phyloP scores from a whole-genome alignment of 2,888 invertebrate species.

The Heterodera filipjevi region DNA sequence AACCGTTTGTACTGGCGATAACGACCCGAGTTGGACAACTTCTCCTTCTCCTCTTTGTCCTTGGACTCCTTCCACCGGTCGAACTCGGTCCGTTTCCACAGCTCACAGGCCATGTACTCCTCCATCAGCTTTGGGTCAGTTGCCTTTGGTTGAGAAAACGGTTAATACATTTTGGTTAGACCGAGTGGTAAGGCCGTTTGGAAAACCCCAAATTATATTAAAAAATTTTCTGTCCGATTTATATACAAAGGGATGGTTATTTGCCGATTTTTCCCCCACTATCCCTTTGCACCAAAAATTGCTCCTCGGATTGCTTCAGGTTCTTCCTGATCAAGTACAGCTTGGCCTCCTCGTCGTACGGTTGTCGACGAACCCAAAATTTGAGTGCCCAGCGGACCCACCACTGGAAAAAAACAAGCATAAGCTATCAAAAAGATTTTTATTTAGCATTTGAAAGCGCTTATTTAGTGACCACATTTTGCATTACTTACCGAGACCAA shows the following conservation, averaged over 20 bases:
- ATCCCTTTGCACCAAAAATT: slow-evolving; percentile 68
- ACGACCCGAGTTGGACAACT: slow-evolving; percentile 82
- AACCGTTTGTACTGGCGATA: slow-evolving; percentile 87
- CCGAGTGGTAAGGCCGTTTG: too few relatives aligned
- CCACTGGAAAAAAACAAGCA: slow-evolving; percentile 74
- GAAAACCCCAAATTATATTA: not conserved
- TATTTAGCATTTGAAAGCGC: slow-evolving; percentile 74
- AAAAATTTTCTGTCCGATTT: too few relatives aligned
- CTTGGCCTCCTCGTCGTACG: slow-evolving; percentile 82
- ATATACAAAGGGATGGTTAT: too few relatives aligned
- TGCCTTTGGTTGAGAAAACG: slow-evolving; percentile 42
- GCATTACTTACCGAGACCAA: not conserved
- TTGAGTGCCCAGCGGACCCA: slow-evolving; percentile 81
- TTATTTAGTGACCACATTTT: slow-evolving; percentile 62
- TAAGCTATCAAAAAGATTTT: slow-evolving; percentile 79
- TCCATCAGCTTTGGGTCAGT: slow-evolving; percentile 78
- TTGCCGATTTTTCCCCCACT: too few relatives aligned
- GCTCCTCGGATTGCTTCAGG: slow-evolving; percentile 71
- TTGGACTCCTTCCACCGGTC: slow-evolving; percentile 79
- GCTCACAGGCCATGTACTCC: slow-evolving; percentile 76
- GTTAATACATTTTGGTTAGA: too few relatives aligned
- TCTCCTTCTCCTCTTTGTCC: slow-evolving; percentile 83
- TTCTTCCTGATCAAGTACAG: slow-evolving; percentile 80
- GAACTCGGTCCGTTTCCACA: slow-evolving; percentile 84
- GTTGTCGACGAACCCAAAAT: slow-evolving; percentile 76